A percentile compares a stretch with the other conserved stretches of the same genome.
Conservation (phyloP, 2,113 vertebrate species). For the Lates calcarifer region DNA sequence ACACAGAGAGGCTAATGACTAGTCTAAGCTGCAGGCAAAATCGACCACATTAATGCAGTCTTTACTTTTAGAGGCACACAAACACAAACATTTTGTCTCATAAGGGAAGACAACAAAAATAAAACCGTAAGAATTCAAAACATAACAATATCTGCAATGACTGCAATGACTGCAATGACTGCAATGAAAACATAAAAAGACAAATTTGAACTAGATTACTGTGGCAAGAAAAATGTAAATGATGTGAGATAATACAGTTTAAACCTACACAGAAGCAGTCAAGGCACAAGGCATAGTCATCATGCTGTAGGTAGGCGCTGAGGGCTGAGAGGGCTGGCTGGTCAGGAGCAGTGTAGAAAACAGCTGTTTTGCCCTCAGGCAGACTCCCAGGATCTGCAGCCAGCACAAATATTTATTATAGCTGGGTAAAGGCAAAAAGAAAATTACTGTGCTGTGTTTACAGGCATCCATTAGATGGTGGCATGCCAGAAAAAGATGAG, state of each 20-base stretch:
- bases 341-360: slow-evolving; percentile 32
- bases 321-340: slow-evolving; percentile 18
- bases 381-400: slow-evolving; percentile 28
- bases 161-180: too few species aligned
- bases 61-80: slow-evolving; percentile 36
- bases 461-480: slow-evolving; percentile 1
- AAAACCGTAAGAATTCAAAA: neutral
- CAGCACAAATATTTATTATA: slow-evolving; percentile 16
- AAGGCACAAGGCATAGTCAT: slow-evolving; percentile 15
- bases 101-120: neutral
- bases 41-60: slow-evolving; percentile 46
- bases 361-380: slow-evolving; percentile 34
- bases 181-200: neutral
- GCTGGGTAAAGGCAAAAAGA: slow-evolving; percentile 2
- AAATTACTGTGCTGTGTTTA: slow-evolving; percentile 24
- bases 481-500: neutral
- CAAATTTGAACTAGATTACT: neutral
- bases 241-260: neutral
- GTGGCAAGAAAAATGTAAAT: slow-evolving; percentile 5
- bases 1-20: slow-evolving; percentile 74
- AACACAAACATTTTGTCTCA: slow-evolving; percentile 21
- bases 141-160: neutral
- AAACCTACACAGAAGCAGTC: slow-evolving; percentile 29
- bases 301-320: slow-evolving; percentile 3
- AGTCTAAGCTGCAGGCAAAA: slow-evolving; percentile 60